Base-by-base conservation (phyloP, 2,797 vertebrate species). In the Mus caroli region DNA sequence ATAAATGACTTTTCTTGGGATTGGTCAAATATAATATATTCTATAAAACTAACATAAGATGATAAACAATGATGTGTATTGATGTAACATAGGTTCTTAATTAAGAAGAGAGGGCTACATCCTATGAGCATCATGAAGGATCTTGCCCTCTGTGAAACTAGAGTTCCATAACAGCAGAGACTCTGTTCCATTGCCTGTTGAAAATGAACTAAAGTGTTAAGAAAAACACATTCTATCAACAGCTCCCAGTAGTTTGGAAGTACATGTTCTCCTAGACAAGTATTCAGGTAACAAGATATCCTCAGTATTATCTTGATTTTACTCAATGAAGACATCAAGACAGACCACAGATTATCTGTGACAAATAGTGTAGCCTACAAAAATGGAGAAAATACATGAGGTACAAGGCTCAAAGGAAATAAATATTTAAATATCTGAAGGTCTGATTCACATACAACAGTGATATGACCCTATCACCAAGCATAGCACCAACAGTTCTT, bases 101-200 rank as follows among this genome's bases (percentile, higher is more conserved):
- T 56, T 58, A 43, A 43, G 3, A 4, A 43, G 12, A 50, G 3
- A 40, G 2, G 24, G 7, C 2, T 2, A 54, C 20, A 76, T 37
- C 11, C 20, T 2, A 0, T 14, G 22, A 86, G 3, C 5, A 17
- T 67, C 1, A 24, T 77, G 26, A 37, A 50, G 12, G n/a, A 75
- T 2, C 9, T 50, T 15, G 28, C 6, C 14, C 3, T 76, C 3
- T 7, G 26, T 31, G 34, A 40, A 52, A 28, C 62, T 34, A 60
- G 15, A 26, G 7, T 40, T 5, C 28, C 1, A 6, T 62, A 52
- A 6, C 1, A 76, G 12, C 24, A 85, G 14, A 84, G 34, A 84
- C 11, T 58, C 4, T 28, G 3, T 15, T 10, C 3, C 3, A 60
- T 37, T 84, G 7, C 3, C 15, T 34, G 0, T 5, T 43, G 54